Evolutionary conservation across 2,113 vertebrate genomes (phyloP), one percentile per base, ranked within the genome.

Genomic region (Lophius piscatorius): DNA sequence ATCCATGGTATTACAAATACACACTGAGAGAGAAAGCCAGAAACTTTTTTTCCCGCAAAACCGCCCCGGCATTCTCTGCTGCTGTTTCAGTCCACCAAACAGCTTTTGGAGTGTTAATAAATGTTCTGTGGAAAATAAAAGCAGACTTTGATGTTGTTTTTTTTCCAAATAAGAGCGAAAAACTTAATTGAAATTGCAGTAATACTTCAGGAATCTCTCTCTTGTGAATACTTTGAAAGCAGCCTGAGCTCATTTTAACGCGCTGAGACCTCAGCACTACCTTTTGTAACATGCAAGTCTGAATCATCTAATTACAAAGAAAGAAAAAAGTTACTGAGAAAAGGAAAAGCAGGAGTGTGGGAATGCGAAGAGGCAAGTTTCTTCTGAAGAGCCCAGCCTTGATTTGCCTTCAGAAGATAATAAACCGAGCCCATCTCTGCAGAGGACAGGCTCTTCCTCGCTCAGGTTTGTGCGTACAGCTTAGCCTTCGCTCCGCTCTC

Each of bases 401-500:
- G 56, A 77, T 81, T 65, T 61, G 50, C 61, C 57, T 58, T 84
- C 57, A 63, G 57, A 63, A 83, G 80, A 81, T 65, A 86, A 84
- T 66, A 89, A 85, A 82, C 63, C 5, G 4, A 60, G 18, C 58
- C 45, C 58, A n/a, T 76, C 80, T 78, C 72, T 69, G 44, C 54
- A 68, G 83, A 79, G 55, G 73, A 82, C 69, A 63, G 50, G 14
- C 60, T 75, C 81, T 71, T n/a, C 74, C 60, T 81, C 64, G 22
- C 46, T 50, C 62, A 81, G 58, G 70, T 83, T 80, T 82, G 77
- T 85, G 52, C 78, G 74, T 78, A 79, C 70, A 84, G 77, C 65
- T 71, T 73, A 87, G 85, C 78, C 60, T 77, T 80, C 47, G 41
- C 58, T 76, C 83, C 83, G 76, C 75, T 89, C 77, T 75, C 71